phyloP scores from a whole-genome alignment of 2,797 vertebrate genomes.

The Sebastes diploproa region DNA sequence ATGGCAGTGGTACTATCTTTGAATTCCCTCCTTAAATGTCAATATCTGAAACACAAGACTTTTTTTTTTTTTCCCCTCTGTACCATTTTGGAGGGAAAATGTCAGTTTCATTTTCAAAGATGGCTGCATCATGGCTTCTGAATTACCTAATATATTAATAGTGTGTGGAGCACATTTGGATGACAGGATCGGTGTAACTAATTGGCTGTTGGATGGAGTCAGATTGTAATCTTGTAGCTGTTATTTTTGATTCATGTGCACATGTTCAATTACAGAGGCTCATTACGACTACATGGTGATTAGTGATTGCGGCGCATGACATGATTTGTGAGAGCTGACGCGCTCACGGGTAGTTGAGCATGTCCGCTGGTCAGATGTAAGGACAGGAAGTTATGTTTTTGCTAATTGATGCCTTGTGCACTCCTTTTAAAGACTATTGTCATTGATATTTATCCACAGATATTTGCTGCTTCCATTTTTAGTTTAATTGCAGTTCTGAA shows the following conservation, averaged over 20 bases:
- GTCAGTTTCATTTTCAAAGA: slow-evolving; percentile 58
- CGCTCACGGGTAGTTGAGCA: background rate
- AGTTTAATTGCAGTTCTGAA: background rate
- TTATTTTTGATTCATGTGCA: slow-evolving; percentile 48
- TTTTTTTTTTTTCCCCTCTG: slow-evolving; percentile 7
- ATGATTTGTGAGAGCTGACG: slow-evolving; percentile 25
- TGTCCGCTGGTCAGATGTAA: slow-evolving; percentile 1
- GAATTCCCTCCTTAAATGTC: slow-evolving; percentile 74
- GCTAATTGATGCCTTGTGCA: background rate
- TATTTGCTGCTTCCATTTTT: background rate
- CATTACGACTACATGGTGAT: slow-evolving; percentile 39
- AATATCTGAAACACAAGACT: slow-evolving; percentile 52
- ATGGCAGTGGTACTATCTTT: slow-evolving; percentile 45
- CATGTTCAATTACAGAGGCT: slow-evolving; percentile 51
- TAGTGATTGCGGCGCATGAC: slow-evolving; percentile 15
- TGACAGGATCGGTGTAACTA: slow-evolving; percentile 43
- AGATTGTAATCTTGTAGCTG: slow-evolving; percentile 37
- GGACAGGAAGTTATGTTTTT: background rate
- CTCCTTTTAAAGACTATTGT: background rate
- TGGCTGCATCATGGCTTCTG: slow-evolving; percentile 23
- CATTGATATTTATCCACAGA: background rate
- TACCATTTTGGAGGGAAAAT: slow-evolving; percentile 49
- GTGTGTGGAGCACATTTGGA: slow-evolving; percentile 15
- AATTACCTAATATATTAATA: slow-evolving; percentile 27
- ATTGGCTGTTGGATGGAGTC: slow-evolving; percentile 44